Evolutionary conservation across 2,888 invertebrate genomes (phyloP), one percentile per base, ranked within the genome.

Genomic region (Synanthedon andrenaeformis): DNA sequence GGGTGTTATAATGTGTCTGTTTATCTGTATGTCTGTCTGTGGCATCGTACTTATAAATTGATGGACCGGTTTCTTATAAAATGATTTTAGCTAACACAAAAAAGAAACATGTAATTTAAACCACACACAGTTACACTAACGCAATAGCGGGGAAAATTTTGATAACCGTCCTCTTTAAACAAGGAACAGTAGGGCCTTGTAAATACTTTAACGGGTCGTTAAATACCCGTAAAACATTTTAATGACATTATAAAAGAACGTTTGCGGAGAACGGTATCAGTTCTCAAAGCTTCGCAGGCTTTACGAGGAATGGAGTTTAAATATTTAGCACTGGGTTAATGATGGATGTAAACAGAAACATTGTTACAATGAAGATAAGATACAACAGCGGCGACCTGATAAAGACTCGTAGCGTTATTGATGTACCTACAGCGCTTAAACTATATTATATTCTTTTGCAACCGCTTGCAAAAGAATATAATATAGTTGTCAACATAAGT

Each of bases 211-310:
- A 82, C 76, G 63, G 71, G 62, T 70, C 71, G 76, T 83, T 78
- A 80, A 84, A 74, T 67, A 73, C 67, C 75, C 70, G 74, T 82
- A 73, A 81, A 17, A 82, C 72, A 68, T 72, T 75, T 82, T 81
- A 81, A 83, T 79, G 78, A 75, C 70, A 74, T 72, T 74, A 79
- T 79, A 76, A 77, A 74, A 75, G 67, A 62, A 51, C 42, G 64
- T 63, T 60, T 59, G 61, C 60, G 59, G 65, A 42, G 35, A 62
- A 60, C 60, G 62, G 61, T 67, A 65, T 66, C 62, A 62, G 60
- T 62, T 61, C 57, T 55, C 41, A 50, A 53, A 52, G 28, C 17
- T 12, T 53, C 23, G 45, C 19, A 49, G 8, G 17, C 17, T 49
- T 49, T 49, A 49, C 49, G 49, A 49, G 49, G 12, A 23, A 14